phyloP scores from a whole-genome alignment of 2,888 invertebrate species.

The Meta bourneti region DNA sequence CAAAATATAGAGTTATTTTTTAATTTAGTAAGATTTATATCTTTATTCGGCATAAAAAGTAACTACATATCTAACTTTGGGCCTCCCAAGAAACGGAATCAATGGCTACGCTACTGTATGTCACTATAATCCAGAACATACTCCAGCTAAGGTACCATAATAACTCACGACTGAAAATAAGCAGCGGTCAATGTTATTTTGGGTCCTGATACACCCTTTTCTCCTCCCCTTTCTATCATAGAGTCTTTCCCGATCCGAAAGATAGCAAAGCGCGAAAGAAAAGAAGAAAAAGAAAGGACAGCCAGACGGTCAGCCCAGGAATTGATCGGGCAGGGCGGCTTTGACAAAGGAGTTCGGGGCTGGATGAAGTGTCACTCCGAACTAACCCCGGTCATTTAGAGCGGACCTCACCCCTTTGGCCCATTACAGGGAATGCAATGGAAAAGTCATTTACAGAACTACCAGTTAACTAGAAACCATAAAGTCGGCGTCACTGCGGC shows the following conservation, averaged over 20 bases:
- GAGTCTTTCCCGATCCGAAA: background rate
- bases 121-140: too few relatives aligned
- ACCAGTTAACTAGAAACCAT: background rate
- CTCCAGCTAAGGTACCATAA: background rate
- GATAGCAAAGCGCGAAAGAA: background rate
- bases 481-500: slow-evolving; percentile 30
- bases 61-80: too few relatives aligned
- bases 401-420: slow-evolving; percentile 27
- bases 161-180: background rate
- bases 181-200: background rate
- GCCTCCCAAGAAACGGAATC: too few relatives aligned
- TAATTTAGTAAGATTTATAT: too few relatives aligned
- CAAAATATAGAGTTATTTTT: too few relatives aligned
- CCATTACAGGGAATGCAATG: slow-evolving; percentile 27
- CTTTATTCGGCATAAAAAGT: too few relatives aligned
- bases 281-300: too few relatives aligned
- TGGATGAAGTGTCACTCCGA: slow-evolving; percentile 40
- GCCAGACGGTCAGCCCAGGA: background rate
- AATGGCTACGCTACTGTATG: too few relatives aligned
- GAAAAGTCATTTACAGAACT: slow-evolving; percentile 55
- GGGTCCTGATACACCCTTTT: background rate
- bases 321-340: slow-evolving; percentile 56
- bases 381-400: slow-evolving; percentile 61
- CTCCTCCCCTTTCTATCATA: background rate
- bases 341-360: slow-evolving; percentile 52